Percentiles rank a stretch among this genome's conserved stretches.
Evolutionary conservation across 2,113 vertebrate species (phyloP).

Genomic region (Naja naja): DNA sequence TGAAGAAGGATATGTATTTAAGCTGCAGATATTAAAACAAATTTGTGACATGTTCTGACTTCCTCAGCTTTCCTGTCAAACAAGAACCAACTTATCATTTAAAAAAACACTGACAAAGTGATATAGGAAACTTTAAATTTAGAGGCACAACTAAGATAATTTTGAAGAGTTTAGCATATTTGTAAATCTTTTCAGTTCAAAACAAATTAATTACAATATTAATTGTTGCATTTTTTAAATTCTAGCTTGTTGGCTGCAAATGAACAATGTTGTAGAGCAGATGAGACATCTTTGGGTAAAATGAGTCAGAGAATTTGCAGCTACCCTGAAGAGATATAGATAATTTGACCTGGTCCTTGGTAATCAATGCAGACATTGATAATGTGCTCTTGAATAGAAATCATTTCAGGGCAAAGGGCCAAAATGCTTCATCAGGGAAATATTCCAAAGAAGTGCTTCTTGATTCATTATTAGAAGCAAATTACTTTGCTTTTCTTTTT

Average conservation of each 20-base stretch:
- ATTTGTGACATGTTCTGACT: not conserved
- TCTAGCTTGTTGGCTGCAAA: not conserved
- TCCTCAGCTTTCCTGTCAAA: not conserved
- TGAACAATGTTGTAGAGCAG: not conserved
- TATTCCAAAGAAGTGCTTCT: not conserved
- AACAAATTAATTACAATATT: slow-evolving; percentile 26
- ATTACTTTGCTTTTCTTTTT: not conserved
- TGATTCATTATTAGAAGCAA: not conserved
- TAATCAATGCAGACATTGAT: not conserved
- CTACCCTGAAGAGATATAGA: not conserved
- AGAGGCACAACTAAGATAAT: slow-evolving; percentile 19
- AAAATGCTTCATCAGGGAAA: not conserved
- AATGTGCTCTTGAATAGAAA: not conserved
- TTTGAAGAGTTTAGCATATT: slow-evolving; percentile 1
- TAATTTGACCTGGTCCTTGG: not conserved
- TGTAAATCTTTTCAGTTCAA: slow-evolving; percentile 24
- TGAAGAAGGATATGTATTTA: not conserved
- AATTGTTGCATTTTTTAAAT: slow-evolving; percentile 4
- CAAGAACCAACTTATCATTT: not conserved
- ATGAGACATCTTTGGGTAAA: not conserved
- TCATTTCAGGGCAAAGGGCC: not conserved
- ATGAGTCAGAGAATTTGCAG: not conserved
- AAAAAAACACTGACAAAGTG: not conserved
- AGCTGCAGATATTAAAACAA: not conserved
- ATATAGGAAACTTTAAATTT: not conserved